Evolutionary conservation across 2,888 invertebrate genomes (phyloP).

Genomic region (Molanna angustata): DNA sequence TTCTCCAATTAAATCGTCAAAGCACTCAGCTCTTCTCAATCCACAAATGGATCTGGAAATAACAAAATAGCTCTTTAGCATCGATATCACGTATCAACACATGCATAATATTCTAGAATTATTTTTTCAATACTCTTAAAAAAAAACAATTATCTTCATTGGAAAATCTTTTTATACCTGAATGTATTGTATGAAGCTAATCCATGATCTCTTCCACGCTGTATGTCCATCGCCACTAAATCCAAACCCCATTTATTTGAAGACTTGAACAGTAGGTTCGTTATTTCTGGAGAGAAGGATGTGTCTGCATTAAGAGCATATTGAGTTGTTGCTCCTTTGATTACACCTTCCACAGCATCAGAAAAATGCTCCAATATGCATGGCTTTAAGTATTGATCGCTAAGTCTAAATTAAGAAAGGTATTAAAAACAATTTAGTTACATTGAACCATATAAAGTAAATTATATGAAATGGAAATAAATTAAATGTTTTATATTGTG

Average conservation of each 20-base stretch:
- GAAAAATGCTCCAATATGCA: conserved; percentile 50
- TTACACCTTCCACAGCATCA: conserved; percentile 52
- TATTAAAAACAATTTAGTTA: too few species aligned
- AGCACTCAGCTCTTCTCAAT: conserved; percentile 61
- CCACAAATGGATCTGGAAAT: conserved; percentile 74
- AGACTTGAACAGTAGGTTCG: conserved; percentile 51
- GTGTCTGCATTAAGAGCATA: conserved; percentile 57
- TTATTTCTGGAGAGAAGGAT: conserved; percentile 50
- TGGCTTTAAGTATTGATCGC: conserved; percentile 58
- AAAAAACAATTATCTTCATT: background rate
- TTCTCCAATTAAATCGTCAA: conserved; percentile 68
- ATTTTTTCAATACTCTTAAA: background rate
- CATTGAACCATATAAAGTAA: too few species aligned
- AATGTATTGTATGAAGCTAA: conserved; percentile 63
- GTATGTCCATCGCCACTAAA: conserved; percentile 62
- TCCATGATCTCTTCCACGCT: conserved; percentile 64
- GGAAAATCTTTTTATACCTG: conserved; percentile 41
- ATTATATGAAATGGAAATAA: too few species aligned
- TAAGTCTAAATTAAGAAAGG: conserved; percentile 45
- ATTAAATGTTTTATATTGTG: too few species aligned
- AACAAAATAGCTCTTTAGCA: background rate
- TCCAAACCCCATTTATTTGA: conserved; percentile 56
- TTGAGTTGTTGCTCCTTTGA: conserved; percentile 56
- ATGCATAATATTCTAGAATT: background rate
- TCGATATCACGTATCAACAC: too few species aligned